A percentile compares a stretch with the other conserved stretches of the same genome.
Conservation (phyloP, 2,113 vertebrate genomes). For the Murina feae region DNA sequence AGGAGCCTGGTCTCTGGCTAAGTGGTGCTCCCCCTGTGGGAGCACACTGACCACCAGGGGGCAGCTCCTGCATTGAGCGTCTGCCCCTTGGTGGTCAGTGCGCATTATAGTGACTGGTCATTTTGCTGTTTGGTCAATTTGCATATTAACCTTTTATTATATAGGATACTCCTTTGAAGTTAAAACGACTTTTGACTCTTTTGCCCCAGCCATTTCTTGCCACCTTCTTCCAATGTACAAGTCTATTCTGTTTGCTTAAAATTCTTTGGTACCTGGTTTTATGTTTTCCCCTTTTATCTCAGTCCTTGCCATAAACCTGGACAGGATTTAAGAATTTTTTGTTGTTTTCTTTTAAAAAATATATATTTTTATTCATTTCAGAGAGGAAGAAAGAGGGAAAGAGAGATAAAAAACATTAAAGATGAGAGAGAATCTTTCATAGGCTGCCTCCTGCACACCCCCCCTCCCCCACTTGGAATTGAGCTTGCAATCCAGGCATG, state of each 20-base stretch:
- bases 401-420: not conserved
- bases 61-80: no score
- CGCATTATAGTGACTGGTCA: no score
- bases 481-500: no score
- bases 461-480: no score
- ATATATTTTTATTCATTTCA: not conserved
- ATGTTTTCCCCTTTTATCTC: not conserved
- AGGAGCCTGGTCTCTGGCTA: no score
- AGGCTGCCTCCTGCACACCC: not conserved
- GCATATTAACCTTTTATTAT: no score
- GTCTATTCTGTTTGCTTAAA: not conserved
- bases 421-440: not conserved
- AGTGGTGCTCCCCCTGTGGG: no score
- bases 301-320: not conserved
- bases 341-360: not conserved
- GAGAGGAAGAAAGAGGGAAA: not conserved
- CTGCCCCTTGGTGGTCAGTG: no score
- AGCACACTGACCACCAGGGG: no score
- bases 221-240: not conserved
- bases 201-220: accelerated
- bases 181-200: not conserved
- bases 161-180: not conserved
- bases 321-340: not conserved
- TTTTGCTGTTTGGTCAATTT: no score
- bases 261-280: not conserved